These are phyloP conservation scores for Muschampia plurimacula DNA, from an alignment of 2,888 invertebrate species.

Conservation along the genomic window DNA sequence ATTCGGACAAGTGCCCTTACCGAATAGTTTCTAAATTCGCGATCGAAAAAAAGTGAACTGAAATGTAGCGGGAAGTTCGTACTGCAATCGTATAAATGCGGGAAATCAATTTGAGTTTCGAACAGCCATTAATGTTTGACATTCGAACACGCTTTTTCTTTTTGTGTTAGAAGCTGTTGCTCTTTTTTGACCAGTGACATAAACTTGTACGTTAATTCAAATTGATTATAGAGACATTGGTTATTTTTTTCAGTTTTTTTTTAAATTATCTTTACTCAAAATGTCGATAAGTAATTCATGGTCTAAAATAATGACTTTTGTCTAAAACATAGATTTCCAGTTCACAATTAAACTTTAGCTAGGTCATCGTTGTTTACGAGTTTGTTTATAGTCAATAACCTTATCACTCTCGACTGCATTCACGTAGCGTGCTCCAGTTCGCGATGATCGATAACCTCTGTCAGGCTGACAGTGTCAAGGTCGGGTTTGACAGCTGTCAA, in stretches of 20 bases:
- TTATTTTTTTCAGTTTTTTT: background rate
- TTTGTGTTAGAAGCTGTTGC: slow-evolving; percentile 4
- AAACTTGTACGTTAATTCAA: background rate
- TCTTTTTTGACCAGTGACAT: slow-evolving; percentile 5
- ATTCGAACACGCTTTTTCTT: slow-evolving; percentile 25
- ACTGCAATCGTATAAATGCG: slow-evolving; percentile 30
- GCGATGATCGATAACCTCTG: slow-evolving; percentile 67
- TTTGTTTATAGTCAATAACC: slow-evolving; percentile 35
- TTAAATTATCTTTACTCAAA: background rate
- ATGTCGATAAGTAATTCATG: background rate
- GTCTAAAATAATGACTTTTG: too few species aligned
- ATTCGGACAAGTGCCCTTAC: slow-evolving; percentile 47
- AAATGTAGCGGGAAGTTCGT: slow-evolving; percentile 30
- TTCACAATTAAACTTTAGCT: background rate
- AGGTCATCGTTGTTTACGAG: slow-evolving; percentile 35
- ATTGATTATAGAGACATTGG: too few species aligned
- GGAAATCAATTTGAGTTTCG: slow-evolving; percentile 38
- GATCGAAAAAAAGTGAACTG: slow-evolving; percentile 36
- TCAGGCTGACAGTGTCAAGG: slow-evolving; percentile 68
- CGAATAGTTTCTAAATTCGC: slow-evolving; percentile 25
- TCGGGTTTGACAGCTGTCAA: slow-evolving; percentile 70
- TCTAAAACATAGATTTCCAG: background rate
- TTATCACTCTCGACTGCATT: slow-evolving; percentile 36
- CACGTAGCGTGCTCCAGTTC: slow-evolving; percentile 46
- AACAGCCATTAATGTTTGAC: slow-evolving; percentile 35